Evolutionary conservation across 2,113 vertebrate species (phyloP).

Genomic region (Leptobrachium ailaonicum): DNA sequence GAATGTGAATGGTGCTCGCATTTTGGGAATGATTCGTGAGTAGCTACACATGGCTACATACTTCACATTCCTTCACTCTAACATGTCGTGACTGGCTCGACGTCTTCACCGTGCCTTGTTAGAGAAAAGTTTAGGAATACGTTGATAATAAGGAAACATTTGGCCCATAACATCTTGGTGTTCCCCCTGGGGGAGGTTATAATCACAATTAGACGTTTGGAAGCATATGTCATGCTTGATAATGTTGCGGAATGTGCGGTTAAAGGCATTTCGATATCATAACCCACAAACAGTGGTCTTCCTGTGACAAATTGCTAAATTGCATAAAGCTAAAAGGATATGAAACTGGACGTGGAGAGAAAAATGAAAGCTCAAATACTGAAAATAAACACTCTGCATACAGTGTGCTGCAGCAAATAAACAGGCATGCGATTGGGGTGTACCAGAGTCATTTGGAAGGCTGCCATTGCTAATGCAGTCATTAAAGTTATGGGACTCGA

Average conservation of each 20-base stretch:
- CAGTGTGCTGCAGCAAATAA: slow-evolving; percentile 33
- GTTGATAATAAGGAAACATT: slow-evolving; percentile 51
- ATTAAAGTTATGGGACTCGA: slow-evolving; percentile 30
- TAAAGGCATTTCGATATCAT: slow-evolving; percentile 52
- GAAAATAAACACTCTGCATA: slow-evolving; percentile 28
- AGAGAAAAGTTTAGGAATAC: slow-evolving; percentile 54
- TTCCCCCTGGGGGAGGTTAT: slow-evolving; percentile 61
- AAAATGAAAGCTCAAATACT: slow-evolving; percentile 18
- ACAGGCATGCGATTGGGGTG: neutral
- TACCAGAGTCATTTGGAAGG: slow-evolving; percentile 28
- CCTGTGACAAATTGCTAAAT: slow-evolving; percentile 46
- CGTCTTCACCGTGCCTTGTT: neutral
- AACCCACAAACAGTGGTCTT: slow-evolving; percentile 32
- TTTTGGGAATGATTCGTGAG: slow-evolving; percentile 10
- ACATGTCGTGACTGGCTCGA: slow-evolving; percentile 21
- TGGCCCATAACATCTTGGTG: slow-evolving; percentile 52
- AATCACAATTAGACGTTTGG: slow-evolving; percentile 59
- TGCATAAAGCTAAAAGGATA: slow-evolving; percentile 26
- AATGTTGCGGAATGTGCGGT: slow-evolving; percentile 60
- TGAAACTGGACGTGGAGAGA: slow-evolving; percentile 17
- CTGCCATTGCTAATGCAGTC: slow-evolving; percentile 33
- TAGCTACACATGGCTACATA: neutral
- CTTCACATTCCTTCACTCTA: slow-evolving; percentile 30
- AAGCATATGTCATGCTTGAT: slow-evolving; percentile 65
- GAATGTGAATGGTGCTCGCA: neutral